These are phyloP conservation scores for Canis aureus DNA, from an alignment of 2,113 vertebrate species.

Conservation along the genomic window DNA sequence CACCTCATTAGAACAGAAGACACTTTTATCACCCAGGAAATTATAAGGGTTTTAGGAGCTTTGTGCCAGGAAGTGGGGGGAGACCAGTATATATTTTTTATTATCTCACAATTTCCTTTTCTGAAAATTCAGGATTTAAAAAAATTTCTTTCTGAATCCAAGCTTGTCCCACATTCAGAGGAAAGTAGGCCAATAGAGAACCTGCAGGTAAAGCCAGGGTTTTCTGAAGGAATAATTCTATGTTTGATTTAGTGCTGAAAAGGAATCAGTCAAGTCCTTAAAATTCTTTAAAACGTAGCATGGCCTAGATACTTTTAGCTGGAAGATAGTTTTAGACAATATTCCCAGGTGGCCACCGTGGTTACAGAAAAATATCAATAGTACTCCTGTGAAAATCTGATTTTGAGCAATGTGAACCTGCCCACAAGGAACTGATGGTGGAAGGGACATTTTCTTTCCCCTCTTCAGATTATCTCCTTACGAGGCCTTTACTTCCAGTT, in stretches of 20 bases:
- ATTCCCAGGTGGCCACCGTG: neutral
- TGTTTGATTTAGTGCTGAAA: constrained; percentile 6
- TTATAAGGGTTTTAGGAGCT: neutral
- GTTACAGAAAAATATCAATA: constrained; percentile 5
- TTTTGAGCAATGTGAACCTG: neutral
- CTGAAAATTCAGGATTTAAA: constrained; percentile 3
- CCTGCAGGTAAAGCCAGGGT: constrained; percentile 5
- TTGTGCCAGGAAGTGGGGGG: neutral
- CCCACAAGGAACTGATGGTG: neutral
- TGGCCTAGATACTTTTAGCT: neutral
- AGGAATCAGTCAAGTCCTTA: constrained; percentile 10
- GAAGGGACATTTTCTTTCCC: neutral
- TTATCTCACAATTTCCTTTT: neutral
- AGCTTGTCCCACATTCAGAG: neutral
- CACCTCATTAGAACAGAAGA: neutral
- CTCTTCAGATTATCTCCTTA: neutral
- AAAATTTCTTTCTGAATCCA: constrained; percentile 3
- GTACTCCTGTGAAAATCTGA: neutral
- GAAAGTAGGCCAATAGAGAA: constrained; percentile 39
- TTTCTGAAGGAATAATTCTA: constrained; percentile 38
- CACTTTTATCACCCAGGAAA: neutral
- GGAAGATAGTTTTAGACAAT: neutral
- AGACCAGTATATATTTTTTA: neutral
- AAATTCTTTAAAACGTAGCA: constrained; percentile 8
- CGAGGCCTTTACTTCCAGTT: constrained; percentile 1